phyloP scores from a whole-genome alignment of 2,888 invertebrate genomes.

The Chymomyza caudatula region DNA sequence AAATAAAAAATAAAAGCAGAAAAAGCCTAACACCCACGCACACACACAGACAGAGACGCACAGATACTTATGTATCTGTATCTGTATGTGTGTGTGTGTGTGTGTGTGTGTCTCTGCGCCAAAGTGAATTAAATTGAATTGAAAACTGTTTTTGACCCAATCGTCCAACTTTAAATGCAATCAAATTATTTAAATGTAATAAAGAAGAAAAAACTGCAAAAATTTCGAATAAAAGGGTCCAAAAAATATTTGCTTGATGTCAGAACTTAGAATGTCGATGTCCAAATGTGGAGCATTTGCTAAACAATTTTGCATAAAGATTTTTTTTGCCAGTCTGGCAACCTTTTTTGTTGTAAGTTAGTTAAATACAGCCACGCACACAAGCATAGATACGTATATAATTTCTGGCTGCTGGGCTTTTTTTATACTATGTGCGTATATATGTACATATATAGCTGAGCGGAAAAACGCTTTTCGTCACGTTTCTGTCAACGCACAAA shows the following conservation, averaged over 20 bases:
- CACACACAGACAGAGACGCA: slow-evolving; percentile 8
- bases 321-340: slow-evolving; percentile 14
- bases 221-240: slow-evolving; percentile 60
- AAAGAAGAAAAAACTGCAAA: too few species aligned
- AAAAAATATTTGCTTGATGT: slow-evolving; percentile 47
- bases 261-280: slow-evolving; percentile 46
- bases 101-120: slow-evolving; percentile 32
- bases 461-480: slow-evolving; percentile 65
- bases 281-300: slow-evolving; percentile 48
- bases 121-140: slow-evolving; percentile 70
- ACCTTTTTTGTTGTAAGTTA: slow-evolving; percentile 8
- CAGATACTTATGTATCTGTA: background rate
- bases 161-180: slow-evolving; percentile 60
- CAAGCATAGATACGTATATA: slow-evolving; percentile 2
- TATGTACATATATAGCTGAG: background rate
- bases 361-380: background rate
- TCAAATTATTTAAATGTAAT: slow-evolving; percentile 66
- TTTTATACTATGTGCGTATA: slow-evolving; percentile 12
- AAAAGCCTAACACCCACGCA: slow-evolving; percentile 38
- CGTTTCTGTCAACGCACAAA: slow-evolving; percentile 58
- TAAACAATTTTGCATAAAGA: slow-evolving; percentile 49
- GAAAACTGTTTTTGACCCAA: slow-evolving; percentile 37
- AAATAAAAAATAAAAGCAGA: slow-evolving; percentile 38
- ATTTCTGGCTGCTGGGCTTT: slow-evolving; percentile 35
- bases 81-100: slow-evolving; percentile 22